Conservation (phyloP, 2,888 invertebrate genomes). For the Drosophila merina region DNA sequence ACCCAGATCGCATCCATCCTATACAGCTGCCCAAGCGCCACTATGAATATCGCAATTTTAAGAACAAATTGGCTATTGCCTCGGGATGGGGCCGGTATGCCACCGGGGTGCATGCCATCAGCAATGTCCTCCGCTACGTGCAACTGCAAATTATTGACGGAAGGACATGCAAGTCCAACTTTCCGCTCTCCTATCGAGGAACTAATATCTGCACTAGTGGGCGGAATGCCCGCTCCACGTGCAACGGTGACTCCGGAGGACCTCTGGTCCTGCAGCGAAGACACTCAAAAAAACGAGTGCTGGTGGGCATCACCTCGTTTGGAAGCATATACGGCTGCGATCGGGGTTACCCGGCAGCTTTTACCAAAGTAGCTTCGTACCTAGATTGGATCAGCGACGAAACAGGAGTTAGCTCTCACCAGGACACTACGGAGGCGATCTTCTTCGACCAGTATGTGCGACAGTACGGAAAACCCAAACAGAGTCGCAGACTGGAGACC, state of each 20-base stretch:
- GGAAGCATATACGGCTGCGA: slow-evolving; percentile 82
- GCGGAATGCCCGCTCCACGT: slow-evolving; percentile 82
- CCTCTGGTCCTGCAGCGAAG: slow-evolving; percentile 80
- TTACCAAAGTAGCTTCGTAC: slow-evolving; percentile 82
- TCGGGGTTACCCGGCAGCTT: slow-evolving; percentile 82
- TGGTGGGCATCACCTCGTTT: slow-evolving; percentile 82
- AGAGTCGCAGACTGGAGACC: slow-evolving; percentile 45
- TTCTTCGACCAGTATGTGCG: slow-evolving; percentile 66
- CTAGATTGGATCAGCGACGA: slow-evolving; percentile 82
- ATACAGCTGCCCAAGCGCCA: slow-evolving; percentile 82
- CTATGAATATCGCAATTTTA: slow-evolving; percentile 80
- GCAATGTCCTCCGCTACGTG: slow-evolving; percentile 83
- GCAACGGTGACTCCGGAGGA: slow-evolving; percentile 84
- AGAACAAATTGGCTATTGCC: slow-evolving; percentile 82
- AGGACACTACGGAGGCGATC: slow-evolving; percentile 71
- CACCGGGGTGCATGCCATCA: slow-evolving; percentile 82
- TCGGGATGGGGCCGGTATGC: slow-evolving; percentile 85
- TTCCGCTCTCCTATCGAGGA: slow-evolving; percentile 81
- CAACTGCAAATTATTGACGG: slow-evolving; percentile 83
- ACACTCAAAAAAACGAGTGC: slow-evolving; percentile 72
- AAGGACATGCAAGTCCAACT: slow-evolving; percentile 82
- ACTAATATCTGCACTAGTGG: slow-evolving; percentile 84
- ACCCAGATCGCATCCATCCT: slow-evolving; percentile 83
- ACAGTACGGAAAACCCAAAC: slow-evolving; percentile 53
- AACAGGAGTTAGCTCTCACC: slow-evolving; percentile 72